Evolutionary conservation across 2,797 vertebrate species (phyloP).

Genomic region (Clamator glandarius): DNA sequence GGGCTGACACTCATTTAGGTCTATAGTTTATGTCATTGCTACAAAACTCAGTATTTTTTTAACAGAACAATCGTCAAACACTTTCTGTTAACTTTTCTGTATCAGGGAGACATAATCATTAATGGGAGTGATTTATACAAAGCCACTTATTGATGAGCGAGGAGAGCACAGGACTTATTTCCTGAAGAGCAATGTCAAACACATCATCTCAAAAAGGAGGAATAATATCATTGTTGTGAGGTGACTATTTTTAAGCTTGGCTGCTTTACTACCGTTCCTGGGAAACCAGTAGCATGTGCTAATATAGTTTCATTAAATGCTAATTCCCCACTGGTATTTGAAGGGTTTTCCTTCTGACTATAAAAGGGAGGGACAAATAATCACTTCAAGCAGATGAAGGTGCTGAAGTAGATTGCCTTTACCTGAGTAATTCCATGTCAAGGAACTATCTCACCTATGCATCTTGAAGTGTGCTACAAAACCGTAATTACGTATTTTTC

Average conservation of each 20-base stretch:
- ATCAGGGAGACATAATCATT: not conserved
- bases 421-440: not conserved
- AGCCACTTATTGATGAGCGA: not conserved
- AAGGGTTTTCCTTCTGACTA: not conserved
- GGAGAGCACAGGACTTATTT: not conserved
- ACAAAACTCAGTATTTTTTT: not conserved
- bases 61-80: not conserved
- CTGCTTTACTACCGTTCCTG: not conserved
- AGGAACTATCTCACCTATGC: not conserved
- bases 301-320: not conserved
- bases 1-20: not conserved
- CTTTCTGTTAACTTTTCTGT: not conserved
- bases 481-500: not conserved
- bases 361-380: not conserved
- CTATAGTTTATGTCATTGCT: not conserved
- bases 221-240: not conserved
- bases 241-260: not conserved
- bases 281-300: not conserved
- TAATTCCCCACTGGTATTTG: not conserved
- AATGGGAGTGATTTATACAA: not conserved
- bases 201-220: not conserved
- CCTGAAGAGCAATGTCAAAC: not conserved
- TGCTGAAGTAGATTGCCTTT: not conserved
- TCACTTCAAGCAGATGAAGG: not conserved
- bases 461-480: not conserved